Evolutionary conservation across 2,888 invertebrate genomes (phyloP).

Genomic region (Tethea ocularis): DNA sequence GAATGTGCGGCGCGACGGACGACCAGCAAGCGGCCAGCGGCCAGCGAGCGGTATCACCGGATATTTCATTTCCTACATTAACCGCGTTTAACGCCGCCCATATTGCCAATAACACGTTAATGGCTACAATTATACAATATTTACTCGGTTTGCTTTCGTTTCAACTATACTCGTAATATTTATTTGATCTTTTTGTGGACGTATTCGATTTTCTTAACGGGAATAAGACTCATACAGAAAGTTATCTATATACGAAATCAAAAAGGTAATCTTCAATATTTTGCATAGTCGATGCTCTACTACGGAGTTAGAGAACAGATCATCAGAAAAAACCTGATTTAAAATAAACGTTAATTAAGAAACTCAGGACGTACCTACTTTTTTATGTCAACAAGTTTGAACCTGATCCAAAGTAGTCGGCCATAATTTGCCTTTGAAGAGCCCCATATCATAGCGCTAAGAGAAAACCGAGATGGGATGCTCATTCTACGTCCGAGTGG

Average conservation of each 20-base stretch:
- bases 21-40: constrained; percentile 1
- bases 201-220: not conserved
- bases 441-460: too few species aligned
- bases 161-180: constrained; percentile 24
- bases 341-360: not conserved
- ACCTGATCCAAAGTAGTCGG: too few species aligned
- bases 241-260: too few species aligned
- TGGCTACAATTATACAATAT: constrained; percentile 40
- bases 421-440: too few species aligned
- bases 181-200: not conserved
- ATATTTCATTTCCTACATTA: constrained; percentile 61
- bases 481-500: too few species aligned
- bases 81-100: constrained; percentile 31
- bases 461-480: too few species aligned
- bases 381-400: too few species aligned
- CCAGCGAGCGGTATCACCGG: constrained; percentile 32
- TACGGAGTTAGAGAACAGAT: too few species aligned
- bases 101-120: constrained; percentile 37
- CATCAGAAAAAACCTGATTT: too few species aligned
- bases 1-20: constrained; percentile 7
- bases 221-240: too few species aligned
- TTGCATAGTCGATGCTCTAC: too few species aligned
- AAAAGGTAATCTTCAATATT: too few species aligned
- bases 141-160: constrained; percentile 31
- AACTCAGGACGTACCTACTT: not conserved